Evolutionary conservation across 1,140 invertebrate species (phyloP), one percentile per base, ranked within the genome.

Genomic region (Zelostemma sp.): DNA sequence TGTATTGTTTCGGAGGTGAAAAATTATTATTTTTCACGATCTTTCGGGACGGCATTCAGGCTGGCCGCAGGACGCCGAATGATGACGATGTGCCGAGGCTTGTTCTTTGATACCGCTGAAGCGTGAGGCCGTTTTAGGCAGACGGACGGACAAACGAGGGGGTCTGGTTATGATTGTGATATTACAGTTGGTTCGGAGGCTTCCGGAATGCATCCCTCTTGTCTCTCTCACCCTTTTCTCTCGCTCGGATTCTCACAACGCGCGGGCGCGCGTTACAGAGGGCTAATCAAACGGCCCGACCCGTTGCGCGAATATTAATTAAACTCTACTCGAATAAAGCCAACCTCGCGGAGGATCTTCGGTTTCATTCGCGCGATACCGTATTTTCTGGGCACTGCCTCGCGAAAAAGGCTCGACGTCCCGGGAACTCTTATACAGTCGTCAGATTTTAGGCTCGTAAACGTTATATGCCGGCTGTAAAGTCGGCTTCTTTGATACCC

Each of bases 121-220:
- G 75, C 77, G 77, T 79, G 68, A 79, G 75, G 75, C 74, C 73
- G 72, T 73, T 76, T 74, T 72, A 76, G 70, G 67, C 58, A 58
- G 71, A 74, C 57, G 71, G 59, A 72, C 65, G 66, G 65, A 72
- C 65, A 63, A 53, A 66, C 71, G 57, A 70, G 72, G 76, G 79
- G 76, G 64, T 80, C 78, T 77, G 79, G 79, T 83, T 83, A 83
- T 83, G 79, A 83, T 82, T 83, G 80, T 81, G 77, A 83, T 83
- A 80, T 81, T 82, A 81, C 79, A 66, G 79, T 78, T 74, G 75
- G 76, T 68, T 64, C 73, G 74, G 78, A 78, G 76, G 67, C 77
- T 78, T 70, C 78, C 75, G 79, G 79, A 80, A 80, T 80, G 76
- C 69, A 63, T 51, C 48, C 28, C 46, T 12, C 54, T 33, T 38